A percentile compares a stretch with the other conserved stretches of the same genome.
Conservation (phyloP, 2,797 vertebrate species). For the Toxotes lorentzi region DNA sequence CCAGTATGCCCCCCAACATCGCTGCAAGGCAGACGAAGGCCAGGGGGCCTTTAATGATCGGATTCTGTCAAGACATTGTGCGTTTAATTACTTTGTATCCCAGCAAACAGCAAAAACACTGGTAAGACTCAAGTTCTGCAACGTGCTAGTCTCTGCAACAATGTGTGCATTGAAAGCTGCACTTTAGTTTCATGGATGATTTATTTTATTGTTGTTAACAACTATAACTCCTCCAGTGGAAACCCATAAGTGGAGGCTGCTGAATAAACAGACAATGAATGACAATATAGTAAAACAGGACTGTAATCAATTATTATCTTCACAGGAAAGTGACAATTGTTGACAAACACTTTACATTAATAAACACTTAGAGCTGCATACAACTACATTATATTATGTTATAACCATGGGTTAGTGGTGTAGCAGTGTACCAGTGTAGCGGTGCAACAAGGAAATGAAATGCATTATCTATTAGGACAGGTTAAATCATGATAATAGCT, state of each 20-base stretch:
- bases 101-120: constrained; percentile 8
- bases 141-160: not conserved
- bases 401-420: not conserved
- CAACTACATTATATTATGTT: not conserved
- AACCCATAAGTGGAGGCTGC: no score
- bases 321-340: not conserved
- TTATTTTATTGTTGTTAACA: not conserved
- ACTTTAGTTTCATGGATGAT: not conserved
- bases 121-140: not conserved
- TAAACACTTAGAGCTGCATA: not conserved
- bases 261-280: not conserved
- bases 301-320: not conserved
- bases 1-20: constrained; percentile 48
- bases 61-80: constrained; percentile 32
- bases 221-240: not conserved
- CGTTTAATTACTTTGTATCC: constrained; percentile 20
- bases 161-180: not conserved
- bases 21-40: constrained; percentile 24
- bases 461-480: no score
- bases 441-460: no score
- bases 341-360: not conserved
- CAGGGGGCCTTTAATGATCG: constrained; percentile 32
- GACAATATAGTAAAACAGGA: not conserved
- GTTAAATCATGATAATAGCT: no score
- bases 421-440: no score